Percentiles rank a stretch among this genome's conserved stretches.
Evolutionary conservation across 2,797 vertebrate genomes (phyloP).

Genomic region (Telmatherina bonti): DNA sequence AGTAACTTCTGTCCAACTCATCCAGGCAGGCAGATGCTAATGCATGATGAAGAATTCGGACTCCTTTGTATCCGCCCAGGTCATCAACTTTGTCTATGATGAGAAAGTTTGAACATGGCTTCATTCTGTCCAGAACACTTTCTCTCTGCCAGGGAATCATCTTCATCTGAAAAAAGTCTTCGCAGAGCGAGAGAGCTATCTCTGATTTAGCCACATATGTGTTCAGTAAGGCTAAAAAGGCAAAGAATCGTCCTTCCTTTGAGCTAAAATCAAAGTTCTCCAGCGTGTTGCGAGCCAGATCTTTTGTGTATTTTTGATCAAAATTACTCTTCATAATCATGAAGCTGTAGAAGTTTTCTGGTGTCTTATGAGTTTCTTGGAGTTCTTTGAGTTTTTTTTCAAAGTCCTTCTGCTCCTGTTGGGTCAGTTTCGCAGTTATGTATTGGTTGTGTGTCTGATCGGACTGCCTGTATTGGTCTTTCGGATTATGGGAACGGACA

Average conservation of each 20-base stretch:
- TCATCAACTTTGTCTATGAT: slow-evolving; percentile 74
- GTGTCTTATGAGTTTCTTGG: slow-evolving; percentile 77
- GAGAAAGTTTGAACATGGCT: slow-evolving; percentile 80
- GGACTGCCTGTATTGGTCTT: slow-evolving; percentile 51
- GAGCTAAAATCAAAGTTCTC: slow-evolving; percentile 68
- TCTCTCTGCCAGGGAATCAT: slow-evolving; percentile 41
- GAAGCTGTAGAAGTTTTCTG: slow-evolving; percentile 87
- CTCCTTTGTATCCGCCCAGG: slow-evolving; percentile 65
- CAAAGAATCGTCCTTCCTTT: slow-evolving; percentile 78
- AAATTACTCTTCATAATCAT: slow-evolving; percentile 89
- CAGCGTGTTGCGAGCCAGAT: slow-evolving; percentile 79
- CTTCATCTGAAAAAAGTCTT: slow-evolving; percentile 80
- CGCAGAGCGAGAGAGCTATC: slow-evolving; percentile 80
- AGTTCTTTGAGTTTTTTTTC: slow-evolving; percentile 82
- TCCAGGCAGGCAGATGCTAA: slow-evolving; percentile 79
- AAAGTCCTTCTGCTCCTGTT: slow-evolving; percentile 83
- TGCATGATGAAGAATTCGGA: slow-evolving; percentile 80
- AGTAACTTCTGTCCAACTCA: slow-evolving; percentile 72
- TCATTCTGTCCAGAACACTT: slow-evolving; percentile 80
- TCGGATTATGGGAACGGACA: slow-evolving; percentile 83
- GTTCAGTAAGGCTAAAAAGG: slow-evolving; percentile 82
- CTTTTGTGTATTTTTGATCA: slow-evolving; percentile 75
- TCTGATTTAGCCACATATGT: slow-evolving; percentile 76
- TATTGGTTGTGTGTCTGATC: slow-evolving; percentile 64
- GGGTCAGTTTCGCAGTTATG: slow-evolving; percentile 75